Evolutionary conservation across 2,113 vertebrate species (phyloP).

Genomic region (Pomatorhinus ruficollis): DNA sequence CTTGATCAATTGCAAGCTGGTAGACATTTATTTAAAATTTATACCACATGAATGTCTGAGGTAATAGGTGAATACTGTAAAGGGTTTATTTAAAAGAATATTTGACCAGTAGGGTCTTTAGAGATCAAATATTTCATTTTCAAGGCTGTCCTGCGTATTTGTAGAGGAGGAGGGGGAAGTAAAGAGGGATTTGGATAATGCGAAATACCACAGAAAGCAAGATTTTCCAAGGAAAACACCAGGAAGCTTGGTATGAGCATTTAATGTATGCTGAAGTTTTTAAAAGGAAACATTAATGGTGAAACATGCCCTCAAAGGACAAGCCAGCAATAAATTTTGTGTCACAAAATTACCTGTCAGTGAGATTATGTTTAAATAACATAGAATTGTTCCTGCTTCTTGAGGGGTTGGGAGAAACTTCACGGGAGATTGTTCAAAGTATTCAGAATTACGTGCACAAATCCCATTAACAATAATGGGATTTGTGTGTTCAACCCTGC

Average conservation of each 20-base stretch:
- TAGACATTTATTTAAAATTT: constrained; percentile 70
- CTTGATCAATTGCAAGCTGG: constrained; percentile 55
- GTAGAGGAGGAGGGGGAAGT: constrained; percentile 40
- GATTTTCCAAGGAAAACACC: constrained; percentile 83
- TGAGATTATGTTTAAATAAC: constrained; percentile 79
- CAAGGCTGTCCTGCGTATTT: constrained; percentile 50
- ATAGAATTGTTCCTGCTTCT: constrained; percentile 75
- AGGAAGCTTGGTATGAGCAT: constrained; percentile 74
- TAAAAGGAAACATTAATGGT: constrained; percentile 83
- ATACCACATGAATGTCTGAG: constrained; percentile 59
- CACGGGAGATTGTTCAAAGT: constrained; percentile 76
- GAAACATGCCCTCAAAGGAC: constrained; percentile 79
- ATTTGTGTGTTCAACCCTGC: constrained; percentile 69
- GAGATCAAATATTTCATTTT: constrained; percentile 68
- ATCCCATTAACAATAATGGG: constrained; percentile 76
- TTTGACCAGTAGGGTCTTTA: constrained; percentile 64
- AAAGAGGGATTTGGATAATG: constrained; percentile 73
- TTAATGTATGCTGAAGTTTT: constrained; percentile 81
- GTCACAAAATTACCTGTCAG: constrained; percentile 83
- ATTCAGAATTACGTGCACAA: constrained; percentile 72
- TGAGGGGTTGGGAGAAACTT: constrained; percentile 64
- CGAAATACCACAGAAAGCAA: constrained; percentile 79
- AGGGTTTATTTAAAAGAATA: constrained; percentile 67
- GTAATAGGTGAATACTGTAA: constrained; percentile 67
- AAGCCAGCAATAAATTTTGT: constrained; percentile 78